Evolutionary conservation across 2,797 vertebrate species (phyloP), one percentile per base, ranked within the genome.

Genomic region (Rhinella marina): DNA sequence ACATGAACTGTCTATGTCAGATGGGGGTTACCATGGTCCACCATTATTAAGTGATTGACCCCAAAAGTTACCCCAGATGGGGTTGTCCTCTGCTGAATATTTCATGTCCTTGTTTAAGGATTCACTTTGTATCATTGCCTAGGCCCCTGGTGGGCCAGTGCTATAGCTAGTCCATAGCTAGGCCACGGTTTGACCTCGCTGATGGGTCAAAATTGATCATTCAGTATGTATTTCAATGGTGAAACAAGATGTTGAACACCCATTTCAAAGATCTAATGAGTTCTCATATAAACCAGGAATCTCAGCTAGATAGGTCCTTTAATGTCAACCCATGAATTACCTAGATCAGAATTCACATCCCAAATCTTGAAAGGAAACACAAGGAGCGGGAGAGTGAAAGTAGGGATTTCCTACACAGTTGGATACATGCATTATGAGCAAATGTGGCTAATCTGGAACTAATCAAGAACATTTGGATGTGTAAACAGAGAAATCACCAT

Each of bases 401-500:
- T 72, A 84, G 68, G 70, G 82, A 84, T 84, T 73, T 84, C 66
- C 82, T 84, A 41, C 66, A 57, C 66, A 84, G 82, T 73, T 56
- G 66, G 82, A 84, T 32, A 84, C n/a, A 50, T 25, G 50, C 54
- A 52, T 84, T 72, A 84, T 84, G 82, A 59, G 68, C 25, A 23
- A 84, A 73, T 29, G 52, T 32, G 7, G 54, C 70, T 84, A 84
- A 72, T 84, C 82, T 84, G 82, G 68, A 84, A 84, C 82, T 72
- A 84, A 84, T 84, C 82, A 72, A 84, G 66, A 84, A 73, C 68
- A 73, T 84, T 84, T 84, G 68, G 66, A 66, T 84, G 27, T 84
- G 68, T 72, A 73, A 84, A 72, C 82, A 84, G 54, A 84, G 82
- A 84, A 84, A 84, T 84, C 21, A 56, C 66, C 41, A 85, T 62